Percentiles rank a stretch among this genome's conserved stretches.
Conservation (phyloP, 2,113 vertebrate species). For the Andinoacara biseriatus region DNA sequence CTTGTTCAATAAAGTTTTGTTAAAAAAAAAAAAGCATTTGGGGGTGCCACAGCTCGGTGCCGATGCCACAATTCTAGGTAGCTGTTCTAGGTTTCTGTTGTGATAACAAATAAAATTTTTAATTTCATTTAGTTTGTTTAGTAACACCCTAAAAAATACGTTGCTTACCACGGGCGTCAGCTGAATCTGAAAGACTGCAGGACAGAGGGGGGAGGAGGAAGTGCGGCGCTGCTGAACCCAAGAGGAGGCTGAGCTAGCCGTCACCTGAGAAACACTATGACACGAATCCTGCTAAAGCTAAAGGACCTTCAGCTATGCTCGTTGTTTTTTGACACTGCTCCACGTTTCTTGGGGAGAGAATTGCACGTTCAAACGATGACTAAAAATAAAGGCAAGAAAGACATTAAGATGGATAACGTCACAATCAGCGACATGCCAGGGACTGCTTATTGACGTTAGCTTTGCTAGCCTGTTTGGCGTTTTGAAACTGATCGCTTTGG, state of each 20-base stretch:
- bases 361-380: slow-evolving; percentile 7
- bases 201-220: accelerated
- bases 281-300: neutral
- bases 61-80: neutral
- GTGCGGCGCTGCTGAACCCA: neutral
- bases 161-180: no score
- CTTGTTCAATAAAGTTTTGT: no score
- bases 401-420: neutral
- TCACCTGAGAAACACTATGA: slow-evolving; percentile 14
- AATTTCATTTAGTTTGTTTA: neutral
- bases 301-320: neutral
- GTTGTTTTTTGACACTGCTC: neutral
- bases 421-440: neutral
- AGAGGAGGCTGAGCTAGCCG: neutral
- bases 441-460: slow-evolving; percentile 9
- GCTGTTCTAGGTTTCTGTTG: neutral
- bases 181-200: neutral
- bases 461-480: slow-evolving; percentile 1
- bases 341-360: neutral
- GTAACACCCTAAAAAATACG: neutral
- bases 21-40: no score
- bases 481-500: neutral
- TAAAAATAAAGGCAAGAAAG: slow-evolving; percentile 62
- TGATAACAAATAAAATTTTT: neutral
- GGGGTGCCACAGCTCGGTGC: no score